Evolutionary conservation across 2,113 vertebrate species (phyloP).

Genomic region (Callionymus lyra): DNA sequence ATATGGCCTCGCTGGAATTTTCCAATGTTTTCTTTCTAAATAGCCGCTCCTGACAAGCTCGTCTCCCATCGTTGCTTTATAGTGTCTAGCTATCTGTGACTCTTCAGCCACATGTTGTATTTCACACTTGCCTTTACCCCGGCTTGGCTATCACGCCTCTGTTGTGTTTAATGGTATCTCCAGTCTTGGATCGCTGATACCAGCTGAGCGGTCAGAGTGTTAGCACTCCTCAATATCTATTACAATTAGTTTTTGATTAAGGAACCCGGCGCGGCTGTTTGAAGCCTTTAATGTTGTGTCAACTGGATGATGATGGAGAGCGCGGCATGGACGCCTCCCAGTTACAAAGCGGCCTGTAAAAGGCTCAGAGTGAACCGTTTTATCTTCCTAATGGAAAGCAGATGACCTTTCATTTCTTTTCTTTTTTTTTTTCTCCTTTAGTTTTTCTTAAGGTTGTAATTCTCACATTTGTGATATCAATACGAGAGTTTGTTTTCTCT

Average conservation of each 20-base stretch:
- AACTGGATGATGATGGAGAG: slow-evolving; percentile 96
- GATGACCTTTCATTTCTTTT: slow-evolving; percentile 76
- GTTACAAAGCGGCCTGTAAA: slow-evolving; percentile 93
- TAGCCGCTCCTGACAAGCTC: slow-evolving; percentile 44
- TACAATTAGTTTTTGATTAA: slow-evolving; percentile 99
- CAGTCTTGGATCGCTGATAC: slow-evolving; percentile 77
- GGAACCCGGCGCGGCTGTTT: slow-evolving; percentile 81
- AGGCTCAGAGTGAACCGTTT: slow-evolving; percentile 94
- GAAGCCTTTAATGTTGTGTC: slow-evolving; percentile 98
- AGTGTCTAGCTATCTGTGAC: slow-evolving; percentile 64
- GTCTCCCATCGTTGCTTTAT: slow-evolving; percentile 47
- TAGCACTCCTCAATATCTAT: slow-evolving; percentile 98
- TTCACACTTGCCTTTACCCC: slow-evolving; percentile 79
- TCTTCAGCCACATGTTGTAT: slow-evolving; percentile 72
- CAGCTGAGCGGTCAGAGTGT: slow-evolving; percentile 83
- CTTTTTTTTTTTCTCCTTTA: slow-evolving; percentile 73
- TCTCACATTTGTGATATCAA: slow-evolving; percentile 54
- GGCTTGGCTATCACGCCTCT: slow-evolving; percentile 74
- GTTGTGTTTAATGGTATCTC: slow-evolving; percentile 89
- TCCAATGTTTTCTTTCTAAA: slow-evolving; percentile 56
- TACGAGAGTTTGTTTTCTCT: slow-evolving; percentile 31
- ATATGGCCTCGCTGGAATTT: slow-evolving; percentile 32
- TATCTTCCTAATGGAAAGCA: slow-evolving; percentile 99
- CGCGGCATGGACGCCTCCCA: slow-evolving; percentile 82
- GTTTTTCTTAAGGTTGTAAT: slow-evolving; percentile 73